Evolutionary conservation across 2,113 vertebrate species (phyloP).

Genomic region (Gadus macrocephalus): DNA sequence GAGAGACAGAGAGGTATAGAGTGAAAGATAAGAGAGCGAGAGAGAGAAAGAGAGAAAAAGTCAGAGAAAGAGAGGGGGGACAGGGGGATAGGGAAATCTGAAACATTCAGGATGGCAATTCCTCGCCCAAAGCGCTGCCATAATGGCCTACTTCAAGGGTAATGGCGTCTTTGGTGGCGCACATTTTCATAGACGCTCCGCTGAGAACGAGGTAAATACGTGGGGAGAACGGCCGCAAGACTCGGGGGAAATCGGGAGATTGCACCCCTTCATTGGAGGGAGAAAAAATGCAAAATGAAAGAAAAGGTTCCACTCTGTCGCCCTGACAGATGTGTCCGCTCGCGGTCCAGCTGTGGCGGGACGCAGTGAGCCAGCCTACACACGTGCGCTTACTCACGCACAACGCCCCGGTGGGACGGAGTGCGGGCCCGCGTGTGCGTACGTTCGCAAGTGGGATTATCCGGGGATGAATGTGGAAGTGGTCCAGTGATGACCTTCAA

Average conservation of each 20-base stretch:
- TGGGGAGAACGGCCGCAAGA: neutral
- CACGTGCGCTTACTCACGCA: neutral
- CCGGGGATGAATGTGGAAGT: slow-evolving; percentile 40
- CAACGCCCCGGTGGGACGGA: neutral
- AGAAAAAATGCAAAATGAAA: slow-evolving; percentile 17
- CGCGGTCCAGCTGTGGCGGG: slow-evolving; percentile 60
- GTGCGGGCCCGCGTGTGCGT: neutral
- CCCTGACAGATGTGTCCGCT: slow-evolving; percentile 62
- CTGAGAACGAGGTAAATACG: slow-evolving; percentile 12
- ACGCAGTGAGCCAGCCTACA: slow-evolving; percentile 2
- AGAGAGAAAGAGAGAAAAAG: too few species aligned
- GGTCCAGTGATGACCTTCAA: slow-evolving; percentile 46
- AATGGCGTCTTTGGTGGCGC: slow-evolving; percentile 17
- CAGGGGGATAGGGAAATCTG: neutral
- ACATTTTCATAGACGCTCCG: slow-evolving; percentile 29
- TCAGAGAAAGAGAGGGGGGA: neutral
- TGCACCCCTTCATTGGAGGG: slow-evolving; percentile 46
- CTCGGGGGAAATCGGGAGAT: slow-evolving; percentile 47
- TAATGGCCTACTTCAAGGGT: slow-evolving; percentile 39
- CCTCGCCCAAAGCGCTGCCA: slow-evolving; percentile 12
- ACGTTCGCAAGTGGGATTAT: slow-evolving; percentile 25
- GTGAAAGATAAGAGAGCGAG: too few species aligned
- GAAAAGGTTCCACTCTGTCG: slow-evolving; percentile 47
- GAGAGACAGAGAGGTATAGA: too few species aligned
- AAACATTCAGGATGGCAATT: neutral